phyloP scores from a whole-genome alignment of 2,888 invertebrate genomes.

The Netelia virgata region DNA sequence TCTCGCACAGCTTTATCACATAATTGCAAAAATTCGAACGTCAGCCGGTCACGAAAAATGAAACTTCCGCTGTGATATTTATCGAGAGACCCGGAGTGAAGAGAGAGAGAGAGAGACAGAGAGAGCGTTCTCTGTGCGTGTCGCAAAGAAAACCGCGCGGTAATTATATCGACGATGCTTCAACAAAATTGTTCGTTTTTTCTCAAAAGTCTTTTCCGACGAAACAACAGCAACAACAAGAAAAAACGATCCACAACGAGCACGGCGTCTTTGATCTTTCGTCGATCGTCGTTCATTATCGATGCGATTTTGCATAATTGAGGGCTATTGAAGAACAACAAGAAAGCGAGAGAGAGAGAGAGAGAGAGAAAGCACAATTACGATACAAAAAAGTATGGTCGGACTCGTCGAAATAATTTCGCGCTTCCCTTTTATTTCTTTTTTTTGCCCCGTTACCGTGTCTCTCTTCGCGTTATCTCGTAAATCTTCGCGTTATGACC shows the following conservation, averaged over 20 bases:
- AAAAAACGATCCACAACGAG: not conserved
- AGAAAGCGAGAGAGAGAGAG: not conserved
- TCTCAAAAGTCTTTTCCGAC: conserved; percentile 3
- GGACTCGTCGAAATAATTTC: not conserved
- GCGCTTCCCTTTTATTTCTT: not conserved
- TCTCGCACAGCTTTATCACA: conserved; percentile 1
- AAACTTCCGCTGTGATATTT: not conserved
- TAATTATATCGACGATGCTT: not conserved
- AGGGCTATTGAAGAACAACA: not conserved
- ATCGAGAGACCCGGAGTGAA: not conserved
- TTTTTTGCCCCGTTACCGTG: not conserved
- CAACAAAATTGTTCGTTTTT: not conserved
- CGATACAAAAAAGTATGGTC: not conserved
- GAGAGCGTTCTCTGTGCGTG: not conserved
- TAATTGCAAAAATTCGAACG: not conserved
- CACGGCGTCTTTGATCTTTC: conserved; percentile 69
- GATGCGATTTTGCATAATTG: not conserved
- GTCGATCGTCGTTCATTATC: conserved; percentile 3
- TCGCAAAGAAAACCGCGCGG: not conserved
- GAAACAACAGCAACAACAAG: not conserved
- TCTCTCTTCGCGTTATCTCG: conserved; percentile 24
- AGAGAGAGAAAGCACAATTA: not conserved
- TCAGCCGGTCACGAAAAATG: not conserved
- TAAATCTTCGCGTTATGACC: conserved; percentile 43
- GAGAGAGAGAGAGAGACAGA: no score